Evolutionary conservation across 2,113 vertebrate species (phyloP), one percentile per base, ranked within the genome.

Genomic region (Amphiprion percula): DNA sequence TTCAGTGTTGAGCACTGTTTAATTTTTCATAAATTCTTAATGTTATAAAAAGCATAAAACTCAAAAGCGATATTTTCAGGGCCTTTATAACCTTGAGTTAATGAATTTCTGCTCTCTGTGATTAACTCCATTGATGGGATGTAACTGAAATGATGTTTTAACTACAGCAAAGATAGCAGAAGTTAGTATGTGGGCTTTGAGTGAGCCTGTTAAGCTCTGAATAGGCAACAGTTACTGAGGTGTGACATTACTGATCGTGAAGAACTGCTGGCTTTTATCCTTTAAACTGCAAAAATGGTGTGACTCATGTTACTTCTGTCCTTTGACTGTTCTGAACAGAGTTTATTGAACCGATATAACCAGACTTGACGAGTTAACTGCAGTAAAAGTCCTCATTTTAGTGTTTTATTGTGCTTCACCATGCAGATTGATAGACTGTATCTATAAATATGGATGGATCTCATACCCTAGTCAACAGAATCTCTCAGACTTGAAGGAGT

Each of bases 221-320:
- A 68, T 24, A 61, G 16, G 28, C 41, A 52, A 7, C 47, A 58
- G 55, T 59, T 39, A 77, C 17, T 69, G 59, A 61, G 21, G 64
- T 50, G 41, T 74, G 60, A 61, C 50, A 62, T 46, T 74, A 24
- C 39, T 37, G 11, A 10, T 71, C 1, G 24, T 63, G 21, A 63
- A 61, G 21, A 2, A 67, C 19, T n/a, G 10, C 52, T 72, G 2
- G 4, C 47, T 64, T 80, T 39, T 49, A 68, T 47, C 44, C 26
- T 58, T 47, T 77, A 19, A 66, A 65, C 39, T 69, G 28, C n/a
- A 56, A 80, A 1, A 50, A 56, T 30, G 26, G 26, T 53, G 70
- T 66, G 24, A 74, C 30, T 70, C 24, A 4, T 37, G 55, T 55
- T 41, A 11, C 41, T 64, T 70, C 53, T 26, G 47, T 17, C 33